A percentile compares a stretch with the other conserved stretches of the same genome.
phyloP scores from a whole-genome alignment of 1,140 invertebrate species.

The Lucilia sericata region DNA sequence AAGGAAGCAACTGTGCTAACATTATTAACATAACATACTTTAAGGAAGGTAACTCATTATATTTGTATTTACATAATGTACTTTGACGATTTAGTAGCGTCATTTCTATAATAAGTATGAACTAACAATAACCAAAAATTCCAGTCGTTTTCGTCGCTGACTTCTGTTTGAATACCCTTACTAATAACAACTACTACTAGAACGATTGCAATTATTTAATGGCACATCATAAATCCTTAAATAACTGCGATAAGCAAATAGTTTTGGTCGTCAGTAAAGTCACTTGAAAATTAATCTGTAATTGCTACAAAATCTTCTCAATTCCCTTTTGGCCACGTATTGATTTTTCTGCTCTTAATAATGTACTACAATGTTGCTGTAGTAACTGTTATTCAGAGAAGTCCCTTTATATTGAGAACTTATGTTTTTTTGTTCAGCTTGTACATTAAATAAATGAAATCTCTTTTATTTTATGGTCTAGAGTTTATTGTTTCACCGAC shows the following conservation, averaged over 20 bases:
- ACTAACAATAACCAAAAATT: too few species aligned
- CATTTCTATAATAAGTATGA: too few species aligned
- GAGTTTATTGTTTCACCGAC: neutral
- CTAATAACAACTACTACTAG: too few species aligned
- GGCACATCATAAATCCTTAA: constrained; percentile 20
- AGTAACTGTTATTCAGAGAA: neutral
- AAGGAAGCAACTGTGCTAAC: too few species aligned
- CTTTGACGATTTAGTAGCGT: too few species aligned
- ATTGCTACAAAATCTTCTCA: neutral
- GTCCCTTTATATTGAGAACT: neutral
- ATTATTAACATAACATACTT: too few species aligned
- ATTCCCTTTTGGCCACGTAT: neutral
- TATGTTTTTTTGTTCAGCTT: neutral
- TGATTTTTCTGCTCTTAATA: neutral
- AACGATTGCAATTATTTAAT: neutral
- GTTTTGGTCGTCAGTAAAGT: neutral
- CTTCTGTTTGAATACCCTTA: neutral
- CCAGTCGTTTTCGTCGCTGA: too few species aligned
- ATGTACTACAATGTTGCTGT: neutral
- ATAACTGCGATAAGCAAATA: constrained; percentile 11
- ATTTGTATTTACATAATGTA: too few species aligned
- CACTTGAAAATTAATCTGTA: constrained; percentile 20
- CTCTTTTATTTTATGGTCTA: neutral
- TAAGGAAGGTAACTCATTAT: too few species aligned
- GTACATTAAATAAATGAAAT: constrained; percentile 25